Conservation (phyloP, 2,888 invertebrate genomes). For the Xanthorhoe spadicearia region DNA sequence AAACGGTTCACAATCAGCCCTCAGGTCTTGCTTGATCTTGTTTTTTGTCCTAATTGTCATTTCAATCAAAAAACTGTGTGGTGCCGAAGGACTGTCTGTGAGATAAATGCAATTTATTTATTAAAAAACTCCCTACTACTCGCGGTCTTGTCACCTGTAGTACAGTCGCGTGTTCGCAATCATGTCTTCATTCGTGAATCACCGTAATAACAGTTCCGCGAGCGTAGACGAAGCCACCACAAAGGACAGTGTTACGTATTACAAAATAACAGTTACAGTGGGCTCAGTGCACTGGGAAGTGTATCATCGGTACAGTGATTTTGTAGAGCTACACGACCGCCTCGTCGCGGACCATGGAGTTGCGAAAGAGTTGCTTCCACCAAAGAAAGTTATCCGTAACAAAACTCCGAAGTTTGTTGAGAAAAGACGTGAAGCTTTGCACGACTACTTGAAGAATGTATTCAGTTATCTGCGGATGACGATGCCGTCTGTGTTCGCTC, state of each 20-base stretch:
- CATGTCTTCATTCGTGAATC: constrained; percentile 91
- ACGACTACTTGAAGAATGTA: constrained; percentile 91
- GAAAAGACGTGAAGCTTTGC: constrained; percentile 91
- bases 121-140: background rate
- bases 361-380: constrained; percentile 94
- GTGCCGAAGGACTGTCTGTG: background rate
- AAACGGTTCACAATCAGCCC: too few relatives aligned
- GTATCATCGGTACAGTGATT: constrained; percentile 94
- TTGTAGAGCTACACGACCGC: constrained; percentile 93
- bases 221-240: constrained; percentile 87
- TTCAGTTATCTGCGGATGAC: constrained; percentile 90
- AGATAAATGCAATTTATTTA: background rate
- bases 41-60: background rate
- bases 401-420: constrained; percentile 95
- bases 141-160: constrained; percentile 8
- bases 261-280: constrained; percentile 88
- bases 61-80: background rate
- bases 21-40: background rate
- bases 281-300: constrained; percentile 92
- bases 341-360: constrained; percentile 92
- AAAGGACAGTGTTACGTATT: constrained; percentile 88
- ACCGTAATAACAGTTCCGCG: constrained; percentile 87
- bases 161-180: constrained; percentile 21
- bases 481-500: constrained; percentile 92
- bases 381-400: constrained; percentile 96